A percentile compares a stretch with the other conserved stretches of the same genome.
phyloP scores from a whole-genome alignment of 2,797 vertebrate species.

The Cuculus canorus region DNA sequence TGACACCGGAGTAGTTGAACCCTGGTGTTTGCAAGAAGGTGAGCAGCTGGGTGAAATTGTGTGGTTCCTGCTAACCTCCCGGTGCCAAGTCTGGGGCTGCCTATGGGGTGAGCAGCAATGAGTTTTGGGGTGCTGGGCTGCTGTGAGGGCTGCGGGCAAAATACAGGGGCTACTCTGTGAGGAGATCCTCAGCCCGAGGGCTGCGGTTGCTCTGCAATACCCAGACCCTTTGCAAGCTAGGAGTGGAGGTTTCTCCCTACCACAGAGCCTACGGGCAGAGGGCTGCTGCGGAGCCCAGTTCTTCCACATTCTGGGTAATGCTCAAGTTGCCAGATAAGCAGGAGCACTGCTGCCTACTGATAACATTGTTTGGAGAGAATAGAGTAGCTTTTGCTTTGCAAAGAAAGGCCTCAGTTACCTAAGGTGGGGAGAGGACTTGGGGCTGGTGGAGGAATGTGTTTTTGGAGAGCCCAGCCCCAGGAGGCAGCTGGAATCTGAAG shows the following conservation, averaged over 20 bases:
- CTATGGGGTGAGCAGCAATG: not conserved
- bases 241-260: not conserved
- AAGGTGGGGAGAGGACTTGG: not conserved
- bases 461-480: not conserved
- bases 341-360: not conserved
- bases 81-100: not conserved
- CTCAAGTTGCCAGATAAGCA: constrained; percentile 48
- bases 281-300: not conserved
- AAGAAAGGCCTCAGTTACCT: constrained; percentile 25
- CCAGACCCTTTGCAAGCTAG: not conserved
- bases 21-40: not conserved
- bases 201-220: not conserved
- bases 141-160: not conserved
- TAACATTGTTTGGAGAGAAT: constrained; percentile 64
- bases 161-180: accelerated
- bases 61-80: not conserved
- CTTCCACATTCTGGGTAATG: constrained; percentile 48
- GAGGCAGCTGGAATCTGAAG: constrained; percentile 45
- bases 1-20: not conserved
- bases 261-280: not conserved
- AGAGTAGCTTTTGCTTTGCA: constrained; percentile 28
- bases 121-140: not conserved
- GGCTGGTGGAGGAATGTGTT: constrained; percentile 37
- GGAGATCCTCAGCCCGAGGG: not conserved
- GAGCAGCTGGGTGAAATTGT: not conserved